Conservation (phyloP, 2,797 vertebrate genomes). For the Syndactyla subalaris region DNA sequence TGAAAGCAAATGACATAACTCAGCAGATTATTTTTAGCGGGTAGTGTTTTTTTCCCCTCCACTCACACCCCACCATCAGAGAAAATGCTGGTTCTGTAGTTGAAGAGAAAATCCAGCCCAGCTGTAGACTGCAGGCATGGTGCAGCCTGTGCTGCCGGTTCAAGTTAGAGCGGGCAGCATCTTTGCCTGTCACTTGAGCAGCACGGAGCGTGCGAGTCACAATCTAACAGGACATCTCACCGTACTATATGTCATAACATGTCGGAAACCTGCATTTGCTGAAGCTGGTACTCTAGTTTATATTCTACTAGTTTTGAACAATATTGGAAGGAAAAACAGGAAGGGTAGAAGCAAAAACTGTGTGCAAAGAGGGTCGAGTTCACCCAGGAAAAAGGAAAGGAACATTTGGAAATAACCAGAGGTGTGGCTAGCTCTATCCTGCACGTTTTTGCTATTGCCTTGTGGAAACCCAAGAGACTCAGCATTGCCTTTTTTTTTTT, state of each 20-base stretch:
- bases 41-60: background rate
- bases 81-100: background rate
- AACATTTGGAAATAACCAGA: background rate
- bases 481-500: background rate
- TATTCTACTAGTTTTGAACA: background rate
- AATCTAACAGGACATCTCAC: background rate
- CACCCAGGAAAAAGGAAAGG: background rate
- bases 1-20: background rate
- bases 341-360: background rate
- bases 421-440: conserved; percentile 27
- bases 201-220: background rate
- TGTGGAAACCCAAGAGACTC: background rate
- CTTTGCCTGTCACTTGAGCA: background rate
- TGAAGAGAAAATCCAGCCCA: background rate
- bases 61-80: background rate
- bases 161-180: conserved; percentile 19
- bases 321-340: background rate
- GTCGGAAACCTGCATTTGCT: background rate
- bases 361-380: background rate
- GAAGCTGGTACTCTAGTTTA: background rate
- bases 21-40: conserved; percentile 20
- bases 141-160: conserved; percentile 12
- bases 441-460: background rate
- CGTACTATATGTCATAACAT: background rate
- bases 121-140: background rate